phyloP scores from a whole-genome alignment of 2,888 invertebrate genomes.

The Portevinia maculata region DNA sequence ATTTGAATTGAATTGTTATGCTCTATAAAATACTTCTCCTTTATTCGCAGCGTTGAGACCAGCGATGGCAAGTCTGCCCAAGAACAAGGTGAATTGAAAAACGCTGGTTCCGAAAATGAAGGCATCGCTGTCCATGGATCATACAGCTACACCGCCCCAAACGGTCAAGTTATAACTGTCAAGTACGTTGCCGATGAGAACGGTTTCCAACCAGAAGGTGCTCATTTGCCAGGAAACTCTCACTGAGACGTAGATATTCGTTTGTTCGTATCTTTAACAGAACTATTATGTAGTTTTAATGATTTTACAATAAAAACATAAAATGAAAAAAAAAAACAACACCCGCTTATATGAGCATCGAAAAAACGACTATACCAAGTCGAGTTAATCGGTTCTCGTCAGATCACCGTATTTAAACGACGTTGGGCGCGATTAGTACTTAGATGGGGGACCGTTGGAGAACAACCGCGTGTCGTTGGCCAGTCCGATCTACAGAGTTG shows the following conservation, averaged over 20 bases:
- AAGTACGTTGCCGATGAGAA: constrained; percentile 78
- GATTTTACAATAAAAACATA: no score
- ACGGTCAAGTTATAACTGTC: constrained; percentile 85
- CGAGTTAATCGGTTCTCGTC: no score
- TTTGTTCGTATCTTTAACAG: constrained; percentile 77
- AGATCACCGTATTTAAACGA: no score
- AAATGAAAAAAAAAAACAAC: no score
- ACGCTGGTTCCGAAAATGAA: constrained; percentile 84
- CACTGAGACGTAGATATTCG: constrained; percentile 77
- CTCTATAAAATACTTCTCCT: not conserved
- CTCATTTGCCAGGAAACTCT: constrained; percentile 80
- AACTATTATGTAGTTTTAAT: no score
- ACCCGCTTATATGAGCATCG: no score
- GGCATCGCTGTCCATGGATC: constrained; percentile 82
- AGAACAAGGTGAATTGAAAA: constrained; percentile 84
- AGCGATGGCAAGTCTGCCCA: constrained; percentile 84
- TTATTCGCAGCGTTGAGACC: constrained; percentile 79
- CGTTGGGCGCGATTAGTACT: no score
- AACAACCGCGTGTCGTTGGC: no score
- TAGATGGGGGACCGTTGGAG: no score
- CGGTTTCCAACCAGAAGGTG: constrained; percentile 80
- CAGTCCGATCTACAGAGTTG: no score
- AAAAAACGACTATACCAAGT: no score
- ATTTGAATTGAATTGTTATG: not conserved
- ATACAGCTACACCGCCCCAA: constrained; percentile 84